Evolutionary conservation across 2,797 vertebrate species (phyloP), one percentile per base, ranked within the genome.

Genomic region (Siniperca undulata): DNA sequence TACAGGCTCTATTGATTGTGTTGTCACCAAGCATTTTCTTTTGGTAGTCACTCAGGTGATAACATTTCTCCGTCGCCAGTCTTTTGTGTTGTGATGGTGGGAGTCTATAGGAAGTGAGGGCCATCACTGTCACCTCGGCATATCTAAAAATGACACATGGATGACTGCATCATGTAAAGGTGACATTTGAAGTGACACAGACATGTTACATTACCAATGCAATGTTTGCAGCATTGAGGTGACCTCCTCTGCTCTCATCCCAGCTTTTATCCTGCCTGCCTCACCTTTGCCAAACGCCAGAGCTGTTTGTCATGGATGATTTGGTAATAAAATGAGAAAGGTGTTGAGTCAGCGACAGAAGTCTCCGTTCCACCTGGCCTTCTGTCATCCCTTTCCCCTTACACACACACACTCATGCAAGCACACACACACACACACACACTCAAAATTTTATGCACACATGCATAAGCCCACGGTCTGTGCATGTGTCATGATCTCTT

Each of bases 321-420:
- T 96, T 95, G 93, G 92, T 95, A 95, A 95, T 95, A 96, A 96
- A 96, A 96, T 92, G 93, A 94, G 92, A 94, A 94, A 94, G 93
- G 93, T 95, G 95, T 95, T 90, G 95, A 96, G 94, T 96, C 95
- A 96, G 95, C 95, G 87, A 91, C 90, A 94, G 91, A 91, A 93
- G 94, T 93, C 86, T 93, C 90, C 88, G 83, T 94, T 95, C 93
- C 94, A 95, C 94, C 94, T 94, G 94, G 93, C 91, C 91, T 77
- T 92, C 93, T 93, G 92, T 92, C 90, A 92, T 93, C 90, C 76
- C 76, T 88, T 86, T 86, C 80, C 84, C 88, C 86, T 82, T 82
- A 84, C 78, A 40, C 88, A 56, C 85, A 61, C 61, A 61, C 82
- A 69, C 88, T 40, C 65, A n/a, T 70, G 4, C 55, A 13, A 64